phyloP scores from a whole-genome alignment of 1,140 invertebrate species.

The Batillaria attramentaria region DNA sequence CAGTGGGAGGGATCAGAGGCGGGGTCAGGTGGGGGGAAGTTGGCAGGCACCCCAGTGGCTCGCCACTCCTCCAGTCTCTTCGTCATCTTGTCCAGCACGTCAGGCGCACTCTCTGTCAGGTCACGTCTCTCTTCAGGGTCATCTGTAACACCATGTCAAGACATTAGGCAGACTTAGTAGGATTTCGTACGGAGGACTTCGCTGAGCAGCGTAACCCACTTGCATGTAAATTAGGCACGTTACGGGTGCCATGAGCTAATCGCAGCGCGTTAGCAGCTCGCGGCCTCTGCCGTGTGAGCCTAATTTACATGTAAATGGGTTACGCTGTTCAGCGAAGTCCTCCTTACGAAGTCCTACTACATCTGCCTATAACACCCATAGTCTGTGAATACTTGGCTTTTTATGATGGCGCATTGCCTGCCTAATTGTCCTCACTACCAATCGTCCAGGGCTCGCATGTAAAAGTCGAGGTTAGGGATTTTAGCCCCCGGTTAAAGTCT shows the following conservation, averaged over 20 bases:
- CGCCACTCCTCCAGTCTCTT: constrained; percentile 27
- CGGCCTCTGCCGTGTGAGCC: too few relatives aligned
- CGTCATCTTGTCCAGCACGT: constrained; percentile 35
- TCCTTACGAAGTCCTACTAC: too few relatives aligned
- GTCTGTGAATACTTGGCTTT: not conserved
- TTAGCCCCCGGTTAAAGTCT: too few relatives aligned
- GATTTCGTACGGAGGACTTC: too few relatives aligned
- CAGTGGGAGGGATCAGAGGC: constrained; percentile 42
- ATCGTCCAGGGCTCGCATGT: not conserved
- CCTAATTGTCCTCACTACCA: not conserved
- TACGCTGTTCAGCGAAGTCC: too few relatives aligned
- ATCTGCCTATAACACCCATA: not conserved
- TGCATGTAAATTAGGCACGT: too few relatives aligned
- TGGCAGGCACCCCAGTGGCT: constrained; percentile 37
- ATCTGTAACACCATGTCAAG: not conserved
- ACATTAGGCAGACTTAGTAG: too few relatives aligned
- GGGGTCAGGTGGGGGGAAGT: constrained; percentile 38
- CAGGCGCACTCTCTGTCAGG: constrained; percentile 31
- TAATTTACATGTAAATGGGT: too few relatives aligned
- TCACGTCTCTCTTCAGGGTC: constrained; percentile 47
- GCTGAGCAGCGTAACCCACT: too few relatives aligned
- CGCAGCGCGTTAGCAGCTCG: too few relatives aligned
- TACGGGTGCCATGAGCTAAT: too few relatives aligned
- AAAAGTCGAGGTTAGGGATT: too few relatives aligned
- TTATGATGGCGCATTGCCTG: not conserved